Conservation (phyloP, 1,140 invertebrate genomes). For the Potamilus streckersoni region DNA sequence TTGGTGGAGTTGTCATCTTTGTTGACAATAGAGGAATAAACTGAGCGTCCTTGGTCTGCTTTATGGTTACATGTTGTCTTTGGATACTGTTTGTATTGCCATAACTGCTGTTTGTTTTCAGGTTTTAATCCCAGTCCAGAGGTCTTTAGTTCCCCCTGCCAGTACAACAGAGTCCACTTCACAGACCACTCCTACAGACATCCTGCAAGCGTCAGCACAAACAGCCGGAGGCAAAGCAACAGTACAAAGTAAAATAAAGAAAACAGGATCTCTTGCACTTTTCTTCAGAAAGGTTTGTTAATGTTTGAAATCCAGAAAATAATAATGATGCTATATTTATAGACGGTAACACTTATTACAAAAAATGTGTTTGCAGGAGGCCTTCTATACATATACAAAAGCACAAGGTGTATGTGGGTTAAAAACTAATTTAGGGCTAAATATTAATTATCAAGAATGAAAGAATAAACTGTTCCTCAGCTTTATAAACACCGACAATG, state of each 20-base stretch:
- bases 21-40: no score
- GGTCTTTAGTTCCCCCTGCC: conserved; percentile 42
- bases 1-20: no score
- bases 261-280: conserved; percentile 64
- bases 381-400: no score
- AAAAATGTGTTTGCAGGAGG: no score
- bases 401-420: no score
- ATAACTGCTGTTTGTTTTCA: conserved; percentile 24
- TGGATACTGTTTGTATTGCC: background rate
- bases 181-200: conserved; percentile 59
- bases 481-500: no score
- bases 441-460: no score
- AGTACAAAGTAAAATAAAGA: conserved; percentile 54
- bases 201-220: conserved; percentile 1
- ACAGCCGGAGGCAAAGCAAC: conserved; percentile 17
- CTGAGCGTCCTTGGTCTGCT: no score
- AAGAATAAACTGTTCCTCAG: no score
- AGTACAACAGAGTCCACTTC: background rate
- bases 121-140: conserved; percentile 54
- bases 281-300: conserved; percentile 68
- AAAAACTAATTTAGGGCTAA: no score
- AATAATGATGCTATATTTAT: conserved; percentile 3
- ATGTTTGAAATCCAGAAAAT: conserved; percentile 5
- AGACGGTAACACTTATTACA: no score
- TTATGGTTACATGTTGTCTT: background rate